phyloP scores from a whole-genome alignment of 2,113 vertebrate species.

The Syngnathus scovelli region DNA sequence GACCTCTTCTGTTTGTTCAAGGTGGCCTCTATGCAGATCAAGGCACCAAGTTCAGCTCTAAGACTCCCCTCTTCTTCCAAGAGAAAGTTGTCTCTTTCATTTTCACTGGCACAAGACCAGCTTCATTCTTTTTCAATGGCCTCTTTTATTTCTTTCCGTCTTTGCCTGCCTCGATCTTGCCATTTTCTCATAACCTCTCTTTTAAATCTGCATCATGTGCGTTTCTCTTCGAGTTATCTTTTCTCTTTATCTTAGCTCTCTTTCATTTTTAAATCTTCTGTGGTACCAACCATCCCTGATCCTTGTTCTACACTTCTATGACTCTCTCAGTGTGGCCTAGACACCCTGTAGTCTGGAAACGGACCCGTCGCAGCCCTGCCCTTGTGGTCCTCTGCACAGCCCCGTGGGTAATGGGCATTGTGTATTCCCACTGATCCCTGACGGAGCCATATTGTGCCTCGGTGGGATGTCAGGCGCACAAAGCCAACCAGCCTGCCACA shows the following conservation, averaged over 20 bases:
- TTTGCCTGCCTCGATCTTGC: constrained; percentile 15
- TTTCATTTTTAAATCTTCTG: constrained; percentile 53
- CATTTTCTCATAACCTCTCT: constrained; percentile 50
- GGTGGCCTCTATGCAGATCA: constrained; percentile 58
- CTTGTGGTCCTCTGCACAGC: constrained; percentile 58
- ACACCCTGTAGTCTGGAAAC: constrained; percentile 67
- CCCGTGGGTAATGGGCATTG: constrained; percentile 73
- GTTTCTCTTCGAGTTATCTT: constrained; percentile 21
- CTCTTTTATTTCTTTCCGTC: constrained; percentile 33
- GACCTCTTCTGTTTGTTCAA: constrained; percentile 55
- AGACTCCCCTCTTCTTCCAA: constrained; percentile 36
- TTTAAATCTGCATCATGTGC: constrained; percentile 7
- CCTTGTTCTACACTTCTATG: constrained; percentile 46
- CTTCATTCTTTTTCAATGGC: constrained; percentile 44
- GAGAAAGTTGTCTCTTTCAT: constrained; percentile 53
- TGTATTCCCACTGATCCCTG: constrained; percentile 75
- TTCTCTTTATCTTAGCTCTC: constrained; percentile 15
- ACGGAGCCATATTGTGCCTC: constrained; percentile 76
- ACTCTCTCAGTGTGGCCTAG: constrained; percentile 57
- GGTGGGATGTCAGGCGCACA: constrained; percentile 73
- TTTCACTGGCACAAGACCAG: constrained; percentile 49
- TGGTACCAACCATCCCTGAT: constrained; percentile 46
- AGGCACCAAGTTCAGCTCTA: constrained; percentile 71
- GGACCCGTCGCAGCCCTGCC: constrained; percentile 57
- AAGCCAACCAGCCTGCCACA: constrained; percentile 70